Evolutionary conservation across 1,140 invertebrate genomes (phyloP).

Genomic region (Phortica variegata): DNA sequence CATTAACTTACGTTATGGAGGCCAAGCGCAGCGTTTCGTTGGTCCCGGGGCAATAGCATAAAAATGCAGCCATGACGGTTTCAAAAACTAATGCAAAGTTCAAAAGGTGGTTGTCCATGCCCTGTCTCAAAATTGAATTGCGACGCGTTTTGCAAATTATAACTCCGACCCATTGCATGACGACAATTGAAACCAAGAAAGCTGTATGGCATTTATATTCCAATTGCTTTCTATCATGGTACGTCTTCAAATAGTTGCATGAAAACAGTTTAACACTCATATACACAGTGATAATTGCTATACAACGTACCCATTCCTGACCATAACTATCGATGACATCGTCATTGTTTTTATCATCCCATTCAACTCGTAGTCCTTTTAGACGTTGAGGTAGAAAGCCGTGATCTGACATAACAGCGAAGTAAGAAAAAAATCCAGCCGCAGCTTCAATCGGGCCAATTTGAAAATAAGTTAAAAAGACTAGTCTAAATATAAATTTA

Average conservation of each 20-base stretch:
- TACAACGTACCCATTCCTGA: conserved; percentile 68
- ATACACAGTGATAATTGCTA: too few relatives aligned
- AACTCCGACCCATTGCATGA: conserved; percentile 77
- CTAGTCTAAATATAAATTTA: conserved; percentile 64
- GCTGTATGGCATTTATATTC: conserved; percentile 69
- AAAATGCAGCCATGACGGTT: conserved; percentile 66
- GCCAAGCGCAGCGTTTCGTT: conserved; percentile 45
- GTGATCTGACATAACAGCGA: conserved; percentile 72
- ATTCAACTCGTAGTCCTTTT: conserved; percentile 66
- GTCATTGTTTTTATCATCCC: conserved; percentile 71
- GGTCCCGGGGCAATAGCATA: conserved; percentile 73
- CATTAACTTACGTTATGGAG: too few relatives aligned
- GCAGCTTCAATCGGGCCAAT: conserved; percentile 80
- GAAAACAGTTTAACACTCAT: too few relatives aligned
- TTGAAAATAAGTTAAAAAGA: conserved; percentile 81
- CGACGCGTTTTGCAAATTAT: conserved; percentile 82
- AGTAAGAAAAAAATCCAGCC: conserved; percentile 78
- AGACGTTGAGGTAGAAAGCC: conserved; percentile 68
- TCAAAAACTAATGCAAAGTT: conserved; percentile 77
- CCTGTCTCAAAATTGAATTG: conserved; percentile 79
- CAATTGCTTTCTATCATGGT: conserved; percentile 70
- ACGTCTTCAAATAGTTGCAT: conserved; percentile 59
- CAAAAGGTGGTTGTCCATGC: conserved; percentile 70
- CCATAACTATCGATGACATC: conserved; percentile 77
- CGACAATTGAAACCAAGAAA: conserved; percentile 64